Percentiles rank a stretch among this genome's conserved stretches.
Conservation (phyloP, 2,888 invertebrate species). For the Drosophila barbarae region DNA sequence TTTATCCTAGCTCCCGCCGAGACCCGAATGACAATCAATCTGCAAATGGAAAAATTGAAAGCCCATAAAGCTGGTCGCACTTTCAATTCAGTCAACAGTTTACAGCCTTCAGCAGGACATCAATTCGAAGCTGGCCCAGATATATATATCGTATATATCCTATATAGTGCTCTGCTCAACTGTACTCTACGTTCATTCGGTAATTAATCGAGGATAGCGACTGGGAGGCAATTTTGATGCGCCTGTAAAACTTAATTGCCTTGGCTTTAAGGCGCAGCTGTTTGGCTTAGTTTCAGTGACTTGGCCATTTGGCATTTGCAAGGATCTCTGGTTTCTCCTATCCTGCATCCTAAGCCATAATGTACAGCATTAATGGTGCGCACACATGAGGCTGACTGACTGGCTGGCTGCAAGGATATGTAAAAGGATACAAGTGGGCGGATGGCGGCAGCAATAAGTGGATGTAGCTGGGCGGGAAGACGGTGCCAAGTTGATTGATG, state of each 20-base stretch:
- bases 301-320: constrained; percentile 38
- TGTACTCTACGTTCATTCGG: constrained; percentile 35
- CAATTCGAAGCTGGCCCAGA: constrained; percentile 12
- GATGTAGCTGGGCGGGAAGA: constrained; percentile 30
- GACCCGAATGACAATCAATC: constrained; percentile 15
- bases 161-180: constrained; percentile 7
- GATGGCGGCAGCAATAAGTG: constrained; percentile 36
- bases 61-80: constrained; percentile 10
- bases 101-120: constrained; percentile 12
- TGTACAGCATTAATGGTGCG: constrained; percentile 65
- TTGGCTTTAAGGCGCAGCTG: constrained; percentile 64
- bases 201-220: constrained; percentile 59
- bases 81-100: constrained; percentile 30
- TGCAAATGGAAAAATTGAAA: constrained; percentile 29
- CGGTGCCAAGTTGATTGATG: constrained; percentile 68
- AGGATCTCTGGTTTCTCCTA: not conserved
- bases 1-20: not conserved
- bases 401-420: constrained; percentile 54
- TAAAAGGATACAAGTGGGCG: constrained; percentile 58
- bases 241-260: constrained; percentile 71
- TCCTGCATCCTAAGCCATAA: constrained; percentile 47
- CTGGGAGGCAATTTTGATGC: constrained; percentile 29
- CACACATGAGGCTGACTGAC: constrained; percentile 36
- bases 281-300: constrained; percentile 53
- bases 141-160: constrained; percentile 12